Base-by-base conservation (phyloP, 2,113 vertebrate genomes). In the Isurus oxyrinchus region DNA sequence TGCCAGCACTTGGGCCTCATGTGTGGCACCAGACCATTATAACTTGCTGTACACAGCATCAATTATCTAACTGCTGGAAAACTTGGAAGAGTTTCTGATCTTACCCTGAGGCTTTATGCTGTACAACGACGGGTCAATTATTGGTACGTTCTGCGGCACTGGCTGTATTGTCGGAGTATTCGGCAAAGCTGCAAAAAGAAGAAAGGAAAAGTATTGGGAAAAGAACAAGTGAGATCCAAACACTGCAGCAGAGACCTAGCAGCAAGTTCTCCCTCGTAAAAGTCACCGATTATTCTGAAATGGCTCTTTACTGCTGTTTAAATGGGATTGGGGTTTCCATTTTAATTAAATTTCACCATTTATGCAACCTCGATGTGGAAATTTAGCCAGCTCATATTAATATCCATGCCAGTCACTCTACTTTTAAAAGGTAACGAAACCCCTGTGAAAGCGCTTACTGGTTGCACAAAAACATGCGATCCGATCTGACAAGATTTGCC, bases 61-160 rank as follows among this genome's bases (percentile, higher is more conserved):
- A 72, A 95, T 72, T 72, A 76, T 72, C 27, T 95, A 72, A 95
- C 13, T 53, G 25, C 67, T 49, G 66, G 10, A 69, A 69, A 69
- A 44, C 31, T 53, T 49, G 66, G 27, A 95, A 35, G 49, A 72
- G 13, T 35, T 95, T 23, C 96, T 6, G 57, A 93, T 14, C 98
- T 98, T 97, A 99, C 99, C 99, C 97, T 98, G 97, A 97, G 98
- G 98, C 96, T 98, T 97, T 96, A 97, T 97, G 96, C 66, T 98
- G 97, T 98, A 98, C 96, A 99, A 98, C 3, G 98, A 97, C 40
- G 99, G 98, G 97, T 99, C 98, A 0, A 98, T 98, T 25, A 97
- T 86, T 0, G 98, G 98, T 96, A 98, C 94, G 96, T 97, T 97
- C 96, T 98, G 98, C 69, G 99, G 98, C 96, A 98, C 67, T 96